Percentiles rank a stretch among this genome's conserved stretches.
Evolutionary conservation across 2,797 vertebrate genomes (phyloP).

Genomic region (Oreochromis grahami): DNA sequence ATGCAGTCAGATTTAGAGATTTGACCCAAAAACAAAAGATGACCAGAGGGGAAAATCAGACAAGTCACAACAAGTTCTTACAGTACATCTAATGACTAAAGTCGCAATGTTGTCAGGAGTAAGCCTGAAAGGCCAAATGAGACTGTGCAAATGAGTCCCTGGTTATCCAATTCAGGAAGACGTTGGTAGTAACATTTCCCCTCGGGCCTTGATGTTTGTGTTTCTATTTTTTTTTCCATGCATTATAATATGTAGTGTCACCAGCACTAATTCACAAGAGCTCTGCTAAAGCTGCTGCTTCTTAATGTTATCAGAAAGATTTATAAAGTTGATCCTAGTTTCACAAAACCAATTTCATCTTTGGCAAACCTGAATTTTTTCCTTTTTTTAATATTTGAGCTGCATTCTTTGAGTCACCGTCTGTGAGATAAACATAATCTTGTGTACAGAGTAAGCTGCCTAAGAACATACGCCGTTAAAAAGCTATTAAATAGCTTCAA

Average conservation of each 20-base stretch:
- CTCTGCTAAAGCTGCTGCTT: neutral
- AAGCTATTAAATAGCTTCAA: neutral
- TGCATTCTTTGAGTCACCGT: neutral
- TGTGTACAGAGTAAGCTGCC: neutral
- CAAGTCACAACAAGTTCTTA: neutral
- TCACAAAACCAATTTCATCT: neutral
- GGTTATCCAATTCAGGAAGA: neutral
- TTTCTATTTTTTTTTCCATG: neutral
- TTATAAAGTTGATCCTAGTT: neutral
- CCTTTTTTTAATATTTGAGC: neutral
- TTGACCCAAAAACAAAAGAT: neutral
- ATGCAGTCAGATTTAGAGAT: neutral
- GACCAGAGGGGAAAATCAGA: neutral
- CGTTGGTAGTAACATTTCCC: neutral
- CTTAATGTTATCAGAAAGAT: neutral
- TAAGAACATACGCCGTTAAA: neutral
- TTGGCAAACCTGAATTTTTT: neutral
- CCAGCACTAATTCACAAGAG: neutral
- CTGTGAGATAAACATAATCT: neutral
- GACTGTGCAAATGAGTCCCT: neutral
- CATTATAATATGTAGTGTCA: neutral
- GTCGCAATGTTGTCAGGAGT: neutral
- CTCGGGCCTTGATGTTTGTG: neutral
- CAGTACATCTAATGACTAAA: neutral
- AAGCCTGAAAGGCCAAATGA: neutral